A percentile compares a stretch with the other conserved stretches of the same genome.
Conservation (phyloP, 1,140 invertebrate species). For the Antheraea pernyi region DNA sequence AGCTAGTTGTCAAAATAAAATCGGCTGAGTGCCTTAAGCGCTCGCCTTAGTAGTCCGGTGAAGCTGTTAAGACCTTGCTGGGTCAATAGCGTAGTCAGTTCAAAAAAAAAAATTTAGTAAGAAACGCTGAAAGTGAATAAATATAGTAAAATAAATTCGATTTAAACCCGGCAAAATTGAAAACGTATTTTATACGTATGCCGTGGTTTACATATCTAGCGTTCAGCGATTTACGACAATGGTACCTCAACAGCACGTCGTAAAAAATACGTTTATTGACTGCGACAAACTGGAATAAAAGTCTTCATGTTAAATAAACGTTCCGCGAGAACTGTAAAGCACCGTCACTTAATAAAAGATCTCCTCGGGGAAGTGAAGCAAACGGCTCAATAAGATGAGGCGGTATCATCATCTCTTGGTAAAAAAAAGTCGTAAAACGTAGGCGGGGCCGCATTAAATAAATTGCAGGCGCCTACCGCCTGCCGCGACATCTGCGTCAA, state of each 20-base stretch:
- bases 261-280: conserved; percentile 19
- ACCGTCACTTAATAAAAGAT: conserved; percentile 71
- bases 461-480: conserved; percentile 57
- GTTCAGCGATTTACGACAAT: conserved; percentile 1
- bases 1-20: too few relatives aligned
- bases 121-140: not conserved
- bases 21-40: too few relatives aligned
- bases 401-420: conserved; percentile 53
- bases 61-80: too few relatives aligned
- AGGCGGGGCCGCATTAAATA: conserved; percentile 62
- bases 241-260: conserved; percentile 3
- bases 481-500: conserved; percentile 41
- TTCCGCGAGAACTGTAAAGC: conserved; percentile 46
- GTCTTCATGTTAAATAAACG: conserved; percentile 29
- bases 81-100: too few relatives aligned
- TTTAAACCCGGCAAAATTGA: not conserved
- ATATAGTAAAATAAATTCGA: not conserved
- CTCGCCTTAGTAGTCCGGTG: too few relatives aligned
- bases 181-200: not conserved
- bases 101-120: too few relatives aligned
- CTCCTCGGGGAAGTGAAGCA: conserved; percentile 57
- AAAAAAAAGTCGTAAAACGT: conserved; percentile 63
- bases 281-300: conserved; percentile 22
- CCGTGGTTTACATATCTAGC: not conserved
- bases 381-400: conserved; percentile 71